Conservation (phyloP, 2,888 invertebrate species). For the Euzophera pinguis region DNA sequence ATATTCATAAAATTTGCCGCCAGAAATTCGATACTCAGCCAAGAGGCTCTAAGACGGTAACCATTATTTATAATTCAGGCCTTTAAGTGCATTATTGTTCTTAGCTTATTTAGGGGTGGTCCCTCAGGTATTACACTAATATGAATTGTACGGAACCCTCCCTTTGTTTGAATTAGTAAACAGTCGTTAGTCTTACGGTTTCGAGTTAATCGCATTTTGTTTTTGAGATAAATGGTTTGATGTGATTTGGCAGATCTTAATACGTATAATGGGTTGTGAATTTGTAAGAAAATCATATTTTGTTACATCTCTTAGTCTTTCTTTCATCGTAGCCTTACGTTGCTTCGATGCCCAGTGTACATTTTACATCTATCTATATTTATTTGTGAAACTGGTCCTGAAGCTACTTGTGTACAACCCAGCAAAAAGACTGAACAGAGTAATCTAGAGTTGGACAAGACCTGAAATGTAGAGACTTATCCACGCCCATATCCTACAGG, state of each 20-base stretch:
- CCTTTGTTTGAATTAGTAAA: constrained; percentile 23
- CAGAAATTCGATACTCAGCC: background rate
- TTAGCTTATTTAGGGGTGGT: constrained; percentile 32
- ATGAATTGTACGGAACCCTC: constrained; percentile 23
- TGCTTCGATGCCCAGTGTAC: no score
- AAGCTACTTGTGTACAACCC: no score
- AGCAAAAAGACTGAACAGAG: no score
- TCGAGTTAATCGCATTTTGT: constrained; percentile 14
- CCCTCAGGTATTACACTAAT: constrained; percentile 30
- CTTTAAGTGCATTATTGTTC: constrained; percentile 46
- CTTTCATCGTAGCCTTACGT: no score
- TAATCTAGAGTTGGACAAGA: no score
- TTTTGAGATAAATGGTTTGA: constrained; percentile 8
- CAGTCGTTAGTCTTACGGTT: constrained; percentile 13
- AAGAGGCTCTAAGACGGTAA: constrained; percentile 26
- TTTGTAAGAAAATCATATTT: no score
- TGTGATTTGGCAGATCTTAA: background rate
- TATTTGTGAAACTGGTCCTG: no score
- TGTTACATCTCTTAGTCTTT: no score
- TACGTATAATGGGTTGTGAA: no score
- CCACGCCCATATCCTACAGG: no score
- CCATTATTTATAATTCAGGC: constrained; percentile 39
- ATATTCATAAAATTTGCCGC: background rate
- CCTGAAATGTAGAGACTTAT: no score
- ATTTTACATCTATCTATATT: no score